Evolutionary conservation across 2,888 invertebrate species (phyloP).

Genomic region (Drosophila dives): DNA sequence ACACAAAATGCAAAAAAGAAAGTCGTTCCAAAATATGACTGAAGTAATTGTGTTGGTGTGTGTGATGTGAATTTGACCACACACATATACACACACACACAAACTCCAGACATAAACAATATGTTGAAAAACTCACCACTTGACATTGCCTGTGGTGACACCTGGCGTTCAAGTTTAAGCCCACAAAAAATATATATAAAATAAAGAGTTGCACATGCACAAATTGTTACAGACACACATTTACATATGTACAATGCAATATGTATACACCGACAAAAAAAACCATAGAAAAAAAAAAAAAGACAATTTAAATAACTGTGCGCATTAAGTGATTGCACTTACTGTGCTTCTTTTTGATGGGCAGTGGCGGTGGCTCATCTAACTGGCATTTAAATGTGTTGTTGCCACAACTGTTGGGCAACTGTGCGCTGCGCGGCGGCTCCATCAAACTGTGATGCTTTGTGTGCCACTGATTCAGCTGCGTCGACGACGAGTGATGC

Average conservation of each 20-base stretch:
- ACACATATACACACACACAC: conserved; percentile 4
- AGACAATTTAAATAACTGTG: conserved; percentile 69
- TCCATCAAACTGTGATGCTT: conserved; percentile 85
- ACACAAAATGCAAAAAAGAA: conserved; percentile 15
- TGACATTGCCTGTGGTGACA: conserved; percentile 49
- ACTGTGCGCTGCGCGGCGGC: conserved; percentile 62
- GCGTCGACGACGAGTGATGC: conserved; percentile 51
- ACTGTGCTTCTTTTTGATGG: conserved; percentile 97
- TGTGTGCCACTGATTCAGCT: conserved; percentile 82
- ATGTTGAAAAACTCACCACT: conserved; percentile 58
- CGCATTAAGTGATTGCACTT: conserved; percentile 86
- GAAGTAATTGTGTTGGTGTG: conserved; percentile 5
- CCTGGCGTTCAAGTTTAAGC: conserved; percentile 48
- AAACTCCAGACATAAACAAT: conserved; percentile 13
- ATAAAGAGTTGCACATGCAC: conserved; percentile 32
- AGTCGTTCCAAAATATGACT: conserved; percentile 6
- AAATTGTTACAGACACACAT: conserved; percentile 21
- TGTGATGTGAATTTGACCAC: background rate
- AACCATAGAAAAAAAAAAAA: conserved; percentile 36
- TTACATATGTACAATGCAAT: conserved; percentile 29
- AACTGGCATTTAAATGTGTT: conserved; percentile 84
- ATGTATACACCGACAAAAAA: conserved; percentile 39
- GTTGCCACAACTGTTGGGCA: conserved; percentile 67
- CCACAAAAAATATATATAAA: conserved; percentile 27
- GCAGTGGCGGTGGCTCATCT: conserved; percentile 94